Conservation (phyloP, 2,797 vertebrate genomes). For the Coranthus polyacanthus region DNA sequence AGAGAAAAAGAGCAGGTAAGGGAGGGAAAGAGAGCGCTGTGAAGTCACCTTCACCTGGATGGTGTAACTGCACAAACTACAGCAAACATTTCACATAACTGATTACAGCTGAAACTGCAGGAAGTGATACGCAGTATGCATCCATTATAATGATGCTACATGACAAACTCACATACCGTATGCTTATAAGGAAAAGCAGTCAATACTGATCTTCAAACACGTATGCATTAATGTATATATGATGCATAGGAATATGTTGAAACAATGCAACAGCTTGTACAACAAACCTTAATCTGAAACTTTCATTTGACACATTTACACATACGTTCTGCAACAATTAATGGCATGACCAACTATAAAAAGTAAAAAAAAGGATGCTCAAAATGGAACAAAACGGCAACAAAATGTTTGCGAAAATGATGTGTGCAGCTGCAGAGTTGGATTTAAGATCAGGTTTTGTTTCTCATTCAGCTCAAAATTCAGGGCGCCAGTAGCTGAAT, state of each 20-base stretch:
- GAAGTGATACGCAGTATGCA: no score
- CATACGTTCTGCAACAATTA: no score
- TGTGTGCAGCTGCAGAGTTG: not conserved
- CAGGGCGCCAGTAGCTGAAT: no score
- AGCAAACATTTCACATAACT: conserved; percentile 30
- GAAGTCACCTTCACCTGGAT: conserved; percentile 70
- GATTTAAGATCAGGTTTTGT: not conserved
- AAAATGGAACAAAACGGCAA: no score
- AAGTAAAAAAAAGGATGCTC: no score
- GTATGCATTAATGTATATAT: not conserved
- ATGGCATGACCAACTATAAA: no score
- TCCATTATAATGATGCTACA: not conserved
- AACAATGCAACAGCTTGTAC: not conserved
- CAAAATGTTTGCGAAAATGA: not conserved
- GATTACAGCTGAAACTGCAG: conserved; percentile 10
- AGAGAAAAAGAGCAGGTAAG: conserved; percentile 62
- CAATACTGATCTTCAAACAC: no score
- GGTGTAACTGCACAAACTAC: conserved; percentile 45
- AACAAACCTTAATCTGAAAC: not conserved
- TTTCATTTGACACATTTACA: no score
- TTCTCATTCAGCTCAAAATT: not conserved
- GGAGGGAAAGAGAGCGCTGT: conserved; percentile 40
- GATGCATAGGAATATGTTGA: no score
- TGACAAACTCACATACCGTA: not conserved
- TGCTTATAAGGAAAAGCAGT: not conserved